Conservation (phyloP, 2,797 vertebrate species). For the Gambusia yucatana region DNA sequence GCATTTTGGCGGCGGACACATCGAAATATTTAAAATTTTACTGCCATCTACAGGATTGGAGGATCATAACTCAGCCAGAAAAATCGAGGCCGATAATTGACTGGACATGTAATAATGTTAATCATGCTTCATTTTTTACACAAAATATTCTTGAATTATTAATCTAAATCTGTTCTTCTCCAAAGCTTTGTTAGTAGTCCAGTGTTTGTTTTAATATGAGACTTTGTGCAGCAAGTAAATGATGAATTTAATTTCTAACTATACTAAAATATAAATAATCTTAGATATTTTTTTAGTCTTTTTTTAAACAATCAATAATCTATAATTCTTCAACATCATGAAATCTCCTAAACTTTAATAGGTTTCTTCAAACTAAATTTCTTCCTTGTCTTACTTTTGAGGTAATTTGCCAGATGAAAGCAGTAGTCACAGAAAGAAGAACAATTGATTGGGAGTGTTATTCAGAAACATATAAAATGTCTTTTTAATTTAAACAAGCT, state of each 20-base stretch:
- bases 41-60: constrained; percentile 64
- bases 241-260: neutral
- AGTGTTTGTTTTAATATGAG: neutral
- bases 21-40: neutral
- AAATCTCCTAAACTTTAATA: neutral
- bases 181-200: neutral
- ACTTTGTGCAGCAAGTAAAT: neutral
- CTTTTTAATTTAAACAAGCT: neutral
- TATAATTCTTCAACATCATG: neutral
- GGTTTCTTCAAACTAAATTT: neutral
- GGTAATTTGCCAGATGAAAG: neutral
- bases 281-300: neutral
- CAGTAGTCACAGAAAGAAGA: neutral
- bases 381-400: neutral
- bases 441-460: neutral
- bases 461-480: neutral
- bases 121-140: neutral
- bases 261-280: neutral
- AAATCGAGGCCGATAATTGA: neutral
- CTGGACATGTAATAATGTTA: neutral
- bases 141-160: neutral
- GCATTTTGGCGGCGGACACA: constrained; percentile 72
- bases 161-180: neutral
- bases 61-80: constrained; percentile 10
- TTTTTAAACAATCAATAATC: neutral